Conservation (phyloP, 1,140 invertebrate genomes). For the Drosophila orena region DNA sequence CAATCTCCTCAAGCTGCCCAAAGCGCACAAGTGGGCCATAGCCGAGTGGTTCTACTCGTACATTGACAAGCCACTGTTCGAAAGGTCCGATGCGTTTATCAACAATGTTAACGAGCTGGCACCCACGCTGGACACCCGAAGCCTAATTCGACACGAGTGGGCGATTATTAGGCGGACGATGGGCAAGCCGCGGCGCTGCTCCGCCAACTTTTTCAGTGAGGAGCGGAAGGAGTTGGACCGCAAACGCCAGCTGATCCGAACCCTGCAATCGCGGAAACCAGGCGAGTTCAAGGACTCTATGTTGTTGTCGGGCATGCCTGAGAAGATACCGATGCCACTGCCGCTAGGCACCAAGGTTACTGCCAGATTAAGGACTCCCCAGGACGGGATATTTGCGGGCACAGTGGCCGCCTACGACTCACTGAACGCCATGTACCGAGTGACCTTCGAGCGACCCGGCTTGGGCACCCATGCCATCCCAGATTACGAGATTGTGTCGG, state of each 20-base stretch:
- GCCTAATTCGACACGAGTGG: slow-evolving; percentile 97
- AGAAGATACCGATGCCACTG: slow-evolving; percentile 97
- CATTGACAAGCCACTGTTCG: slow-evolving; percentile 97
- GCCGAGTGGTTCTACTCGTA: slow-evolving; percentile 99
- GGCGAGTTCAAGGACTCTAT: slow-evolving; percentile 88
- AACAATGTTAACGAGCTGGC: slow-evolving; percentile 97
- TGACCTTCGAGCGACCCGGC: slow-evolving; percentile 97
- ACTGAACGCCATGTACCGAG: slow-evolving; percentile 98
- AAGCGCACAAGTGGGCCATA: slow-evolving; percentile 99
- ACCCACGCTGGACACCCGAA: slow-evolving; percentile 94
- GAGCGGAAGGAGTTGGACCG: slow-evolving; percentile 95
- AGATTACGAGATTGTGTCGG: slow-evolving; percentile 98
- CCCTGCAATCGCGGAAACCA: slow-evolving; percentile 96
- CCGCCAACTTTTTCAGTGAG: slow-evolving; percentile 97
- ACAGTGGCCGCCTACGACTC: slow-evolving; percentile 99
- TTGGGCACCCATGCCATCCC: slow-evolving; percentile 98
- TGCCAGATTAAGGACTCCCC: slow-evolving; percentile 94
- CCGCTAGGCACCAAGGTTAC: slow-evolving; percentile 99
- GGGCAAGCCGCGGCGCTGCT: slow-evolving; percentile 98
- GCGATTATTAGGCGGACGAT: slow-evolving; percentile 97
- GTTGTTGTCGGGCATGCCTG: slow-evolving; percentile 93
- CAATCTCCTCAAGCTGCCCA: slow-evolving; percentile 98
- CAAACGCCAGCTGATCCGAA: slow-evolving; percentile 96
- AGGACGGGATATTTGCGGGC: slow-evolving; percentile 98
- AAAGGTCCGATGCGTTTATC: slow-evolving; percentile 98